These are phyloP conservation scores for Drosophila biarmipes DNA, from an alignment of 1,140 invertebrate species.

Conservation along the genomic window DNA sequence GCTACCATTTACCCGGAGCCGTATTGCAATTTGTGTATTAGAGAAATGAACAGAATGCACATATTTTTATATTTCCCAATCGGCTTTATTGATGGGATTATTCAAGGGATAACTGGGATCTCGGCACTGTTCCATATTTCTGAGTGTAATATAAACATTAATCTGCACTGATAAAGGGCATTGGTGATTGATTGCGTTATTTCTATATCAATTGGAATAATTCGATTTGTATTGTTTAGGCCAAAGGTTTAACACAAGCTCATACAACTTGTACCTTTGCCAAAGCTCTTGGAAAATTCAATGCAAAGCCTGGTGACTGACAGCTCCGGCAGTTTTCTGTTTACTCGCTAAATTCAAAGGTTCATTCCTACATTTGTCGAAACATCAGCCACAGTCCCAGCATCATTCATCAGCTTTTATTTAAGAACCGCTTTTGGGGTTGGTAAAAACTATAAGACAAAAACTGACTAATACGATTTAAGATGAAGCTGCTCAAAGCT, in stretches of 20 bases:
- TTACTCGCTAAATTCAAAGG: background rate
- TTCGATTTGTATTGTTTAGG: no score
- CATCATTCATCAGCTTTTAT: background rate
- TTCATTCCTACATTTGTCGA: background rate
- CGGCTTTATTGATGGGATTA: background rate
- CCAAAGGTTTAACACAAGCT: no score
- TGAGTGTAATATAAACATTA: no score
- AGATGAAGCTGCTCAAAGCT: background rate
- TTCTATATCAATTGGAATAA: no score
- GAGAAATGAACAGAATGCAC: conserved; percentile 7
- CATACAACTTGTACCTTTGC: background rate
- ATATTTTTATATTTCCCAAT: background rate
- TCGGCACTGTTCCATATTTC: background rate
- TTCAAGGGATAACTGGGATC: background rate
- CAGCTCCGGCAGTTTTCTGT: background rate
- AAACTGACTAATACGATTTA: no score
- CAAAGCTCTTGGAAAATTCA: background rate
- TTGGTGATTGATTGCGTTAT: background rate
- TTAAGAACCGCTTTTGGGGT: background rate
- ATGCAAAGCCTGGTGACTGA: background rate
- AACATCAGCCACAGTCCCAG: background rate
- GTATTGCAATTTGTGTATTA: background rate
- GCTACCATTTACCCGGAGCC: conserved; percentile 3
- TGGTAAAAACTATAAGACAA: background rate
- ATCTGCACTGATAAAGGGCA: background rate